phyloP scores from a whole-genome alignment of 2,113 vertebrate species.

The Erythrolamprus reginae region DNA sequence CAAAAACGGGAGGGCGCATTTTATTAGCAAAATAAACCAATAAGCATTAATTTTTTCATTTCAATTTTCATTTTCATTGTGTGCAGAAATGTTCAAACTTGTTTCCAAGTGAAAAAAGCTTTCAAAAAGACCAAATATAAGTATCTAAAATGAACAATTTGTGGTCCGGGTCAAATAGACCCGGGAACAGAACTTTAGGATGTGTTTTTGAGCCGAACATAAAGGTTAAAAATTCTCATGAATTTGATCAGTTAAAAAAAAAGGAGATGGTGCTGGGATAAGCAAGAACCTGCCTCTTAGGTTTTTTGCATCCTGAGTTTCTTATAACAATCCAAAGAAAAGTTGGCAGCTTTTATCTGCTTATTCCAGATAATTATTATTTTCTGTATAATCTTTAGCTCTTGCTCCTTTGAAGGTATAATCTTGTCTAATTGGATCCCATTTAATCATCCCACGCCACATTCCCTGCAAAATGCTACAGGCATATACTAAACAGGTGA shows the following conservation, averaged over 20 bases:
- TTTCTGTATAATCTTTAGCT: conserved; percentile 51
- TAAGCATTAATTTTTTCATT: too few species aligned
- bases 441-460: conserved; percentile 51
- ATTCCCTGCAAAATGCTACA: conserved; percentile 57
- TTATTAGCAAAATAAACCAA: too few species aligned
- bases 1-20: too few species aligned
- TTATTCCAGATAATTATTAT: conserved; percentile 55
- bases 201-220: too few species aligned
- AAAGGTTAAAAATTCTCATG: background rate
- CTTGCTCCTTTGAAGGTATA: conserved; percentile 46
- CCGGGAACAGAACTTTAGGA: too few species aligned
- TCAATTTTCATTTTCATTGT: too few species aligned
- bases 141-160: too few species aligned
- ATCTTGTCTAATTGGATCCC: conserved; percentile 52
- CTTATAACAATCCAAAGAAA: conserved; percentile 36
- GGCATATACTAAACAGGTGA: conserved; percentile 58
- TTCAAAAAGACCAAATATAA: too few species aligned
- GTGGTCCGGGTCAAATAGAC: too few species aligned
- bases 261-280: background rate
- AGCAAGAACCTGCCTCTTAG: conserved; percentile 10
- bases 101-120: too few species aligned
- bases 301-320: conserved; percentile 2
- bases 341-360: conserved; percentile 55
- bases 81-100: too few species aligned
- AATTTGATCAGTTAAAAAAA: background rate